Conservation (phyloP, 2,888 invertebrate species). For the Acrocera orbiculus region DNA sequence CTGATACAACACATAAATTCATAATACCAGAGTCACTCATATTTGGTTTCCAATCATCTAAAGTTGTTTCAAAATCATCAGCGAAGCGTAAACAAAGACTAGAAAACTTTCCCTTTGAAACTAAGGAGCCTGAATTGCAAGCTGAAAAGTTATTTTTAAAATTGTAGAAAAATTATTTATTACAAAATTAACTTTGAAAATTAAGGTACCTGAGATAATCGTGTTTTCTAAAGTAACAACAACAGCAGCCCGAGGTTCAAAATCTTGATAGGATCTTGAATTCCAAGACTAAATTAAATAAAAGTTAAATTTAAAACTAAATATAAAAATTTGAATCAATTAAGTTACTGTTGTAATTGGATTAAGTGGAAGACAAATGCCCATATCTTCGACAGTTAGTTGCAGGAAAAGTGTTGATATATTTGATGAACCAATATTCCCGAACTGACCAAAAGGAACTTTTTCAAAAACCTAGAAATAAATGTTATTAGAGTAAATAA, state of each 20-base stretch:
- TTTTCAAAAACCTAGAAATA: conserved; percentile 41
- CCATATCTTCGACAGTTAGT: conserved; percentile 90
- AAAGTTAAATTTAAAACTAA: conserved; percentile 2
- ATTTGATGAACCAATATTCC: conserved; percentile 59
- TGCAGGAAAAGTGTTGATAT: conserved; percentile 83
- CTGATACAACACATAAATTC: conserved; percentile 94
- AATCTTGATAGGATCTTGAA: conserved; percentile 47
- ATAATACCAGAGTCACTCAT: conserved; percentile 57
- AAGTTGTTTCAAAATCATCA: conserved; percentile 89
- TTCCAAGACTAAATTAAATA: conserved; percentile 39
- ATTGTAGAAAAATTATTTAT: background rate
- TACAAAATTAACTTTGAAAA: background rate
- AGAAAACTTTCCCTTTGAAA: conserved; percentile 80
- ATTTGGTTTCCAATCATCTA: conserved; percentile 96
- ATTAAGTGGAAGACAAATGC: conserved; percentile 83
- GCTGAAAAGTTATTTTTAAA: conserved; percentile 33
- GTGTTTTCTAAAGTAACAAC: conserved; percentile 92
- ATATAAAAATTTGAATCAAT: conserved; percentile 1
- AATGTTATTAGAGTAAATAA: too few species aligned
- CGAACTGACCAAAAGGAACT: conserved; percentile 60
- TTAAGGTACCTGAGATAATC: conserved; percentile 42
- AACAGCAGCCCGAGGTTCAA: conserved; percentile 74
- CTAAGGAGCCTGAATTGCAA: conserved; percentile 87
- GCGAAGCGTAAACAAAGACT: conserved; percentile 88
- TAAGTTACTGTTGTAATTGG: conserved; percentile 48